Percentiles rank a stretch among this genome's conserved stretches.
These are phyloP conservation scores for Ridgeia piscesae DNA, from an alignment of 1,140 invertebrate genomes.

Conservation along the genomic window DNA sequence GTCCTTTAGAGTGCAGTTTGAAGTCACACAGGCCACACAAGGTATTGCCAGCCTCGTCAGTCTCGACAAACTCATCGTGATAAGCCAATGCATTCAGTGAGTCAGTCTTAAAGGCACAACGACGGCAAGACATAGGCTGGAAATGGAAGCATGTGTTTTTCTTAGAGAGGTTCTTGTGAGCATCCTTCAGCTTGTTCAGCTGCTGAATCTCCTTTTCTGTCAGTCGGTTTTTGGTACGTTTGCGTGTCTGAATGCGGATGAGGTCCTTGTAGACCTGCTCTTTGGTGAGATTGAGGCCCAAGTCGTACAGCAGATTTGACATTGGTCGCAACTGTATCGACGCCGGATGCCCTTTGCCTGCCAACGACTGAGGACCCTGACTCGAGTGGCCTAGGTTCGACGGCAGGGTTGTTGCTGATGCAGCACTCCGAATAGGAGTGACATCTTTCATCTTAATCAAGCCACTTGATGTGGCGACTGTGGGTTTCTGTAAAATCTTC, in stretches of 20 bases:
- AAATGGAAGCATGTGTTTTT: constrained; percentile 22
- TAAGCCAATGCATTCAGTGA: constrained; percentile 19
- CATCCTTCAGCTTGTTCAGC: constrained; percentile 27
- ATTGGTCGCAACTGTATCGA: constrained; percentile 16
- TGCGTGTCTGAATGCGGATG: constrained; percentile 24
- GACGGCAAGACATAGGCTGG: not conserved
- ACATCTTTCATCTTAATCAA: not conserved
- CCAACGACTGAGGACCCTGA: not conserved
- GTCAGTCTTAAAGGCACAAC: constrained; percentile 17
- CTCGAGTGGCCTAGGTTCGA: not conserved
- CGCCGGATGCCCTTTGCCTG: not conserved
- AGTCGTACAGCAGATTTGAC: constrained; percentile 24
- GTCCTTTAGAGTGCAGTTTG: not conserved
- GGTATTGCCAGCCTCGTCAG: not conserved
- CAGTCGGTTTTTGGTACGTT: constrained; percentile 25
- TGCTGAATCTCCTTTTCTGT: constrained; percentile 28
- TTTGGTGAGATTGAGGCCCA: constrained; percentile 28
- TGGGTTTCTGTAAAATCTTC: not conserved
- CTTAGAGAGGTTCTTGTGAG: constrained; percentile 21
- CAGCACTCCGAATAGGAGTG: not conserved
- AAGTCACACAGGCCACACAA: constrained; percentile 11
- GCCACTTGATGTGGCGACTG: not conserved
- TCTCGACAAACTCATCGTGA: constrained; percentile 27
- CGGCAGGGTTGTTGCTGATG: not conserved
- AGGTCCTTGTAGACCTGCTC: constrained; percentile 32